Base-by-base conservation (phyloP, 2,888 invertebrate genomes). In the Leistus spinibarbis region DNA sequence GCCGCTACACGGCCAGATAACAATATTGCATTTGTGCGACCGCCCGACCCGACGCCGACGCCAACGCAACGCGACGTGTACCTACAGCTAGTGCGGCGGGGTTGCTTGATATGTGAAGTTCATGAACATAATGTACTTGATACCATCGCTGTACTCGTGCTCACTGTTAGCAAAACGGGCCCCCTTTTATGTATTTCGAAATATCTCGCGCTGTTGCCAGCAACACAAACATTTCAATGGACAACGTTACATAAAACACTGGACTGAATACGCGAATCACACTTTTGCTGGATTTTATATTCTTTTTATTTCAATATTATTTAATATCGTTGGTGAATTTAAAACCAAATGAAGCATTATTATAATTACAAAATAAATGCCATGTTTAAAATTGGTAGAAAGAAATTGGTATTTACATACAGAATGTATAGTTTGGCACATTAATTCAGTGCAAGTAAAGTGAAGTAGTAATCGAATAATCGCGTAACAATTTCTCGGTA, bases 11-110 rank as follows among this genome's bases (percentile, higher is more conserved):
- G n/a, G n/a, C 23, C 67, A 67, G 73, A 73, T 73, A 73, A 73
- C 73, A 67, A 73, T 73, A 73, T 73, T 73, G 60, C 67, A 73
- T 73, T 73, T 62, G 20, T 67, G 64, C 27, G 57, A 13, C 10
- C 57, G 17, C 16, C 20, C 22, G 22, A 57, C 40, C 13, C 73
- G 19, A 73, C 23, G 67, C 22, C n/a, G n/a, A n/a, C 27, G 57
- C 16, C 10, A 27, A 16, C 16, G 20, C 22, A 17, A 57, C 40
- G 9, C 73, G 19, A 73, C 23, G 67, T 40, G 67, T 2, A 10
- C 24, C 40, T 66, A 53, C 7, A n/a, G 13, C 60, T 20, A 23
- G 9, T 69, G 27, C 40, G 40, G 13, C 2, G 13, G 40, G 40
- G 40, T 40, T 69, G 13, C 20, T 13, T 66, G 72, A 72, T 72